Evolutionary conservation across 2,797 vertebrate genomes (phyloP).

Genomic region (Acanthornis magna): DNA sequence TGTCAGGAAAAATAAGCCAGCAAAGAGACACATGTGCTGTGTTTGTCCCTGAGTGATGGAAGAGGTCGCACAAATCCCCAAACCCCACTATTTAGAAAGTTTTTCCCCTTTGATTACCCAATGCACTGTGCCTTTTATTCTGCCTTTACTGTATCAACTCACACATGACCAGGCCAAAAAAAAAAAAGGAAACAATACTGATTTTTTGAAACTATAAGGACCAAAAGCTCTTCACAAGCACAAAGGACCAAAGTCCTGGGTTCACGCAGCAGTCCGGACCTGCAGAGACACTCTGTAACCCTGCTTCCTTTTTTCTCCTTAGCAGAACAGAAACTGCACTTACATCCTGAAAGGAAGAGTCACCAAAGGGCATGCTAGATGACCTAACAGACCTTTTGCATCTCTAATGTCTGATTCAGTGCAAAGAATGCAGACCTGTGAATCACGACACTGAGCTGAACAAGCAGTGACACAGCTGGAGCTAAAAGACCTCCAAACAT

Average conservation of each 20-base stretch:
- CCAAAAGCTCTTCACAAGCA: neutral
- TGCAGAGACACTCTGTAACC: neutral
- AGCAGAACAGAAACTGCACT: neutral
- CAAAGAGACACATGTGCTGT: neutral
- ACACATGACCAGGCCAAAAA: neutral
- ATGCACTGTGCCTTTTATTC: neutral
- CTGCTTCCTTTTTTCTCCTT: neutral
- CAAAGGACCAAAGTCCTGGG: neutral
- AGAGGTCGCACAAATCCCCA: neutral
- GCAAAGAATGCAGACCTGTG: slow-evolving; percentile 19
- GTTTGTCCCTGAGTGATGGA: neutral
- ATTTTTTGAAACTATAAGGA: neutral
- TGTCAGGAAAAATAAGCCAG: neutral
- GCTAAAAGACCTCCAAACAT: neutral
- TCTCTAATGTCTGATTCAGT: slow-evolving; percentile 9
- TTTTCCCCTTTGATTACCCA: neutral
- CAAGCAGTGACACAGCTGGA: neutral
- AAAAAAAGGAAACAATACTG: neutral
- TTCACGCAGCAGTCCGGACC: neutral
- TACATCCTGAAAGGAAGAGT: neutral
- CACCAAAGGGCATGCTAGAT: neutral
- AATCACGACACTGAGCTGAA: neutral
- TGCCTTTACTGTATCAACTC: neutral
- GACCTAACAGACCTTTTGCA: neutral
- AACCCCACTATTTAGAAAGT: neutral